Base-by-base conservation (phyloP, 2,113 vertebrate species). In the Turdus rufiventris region DNA sequence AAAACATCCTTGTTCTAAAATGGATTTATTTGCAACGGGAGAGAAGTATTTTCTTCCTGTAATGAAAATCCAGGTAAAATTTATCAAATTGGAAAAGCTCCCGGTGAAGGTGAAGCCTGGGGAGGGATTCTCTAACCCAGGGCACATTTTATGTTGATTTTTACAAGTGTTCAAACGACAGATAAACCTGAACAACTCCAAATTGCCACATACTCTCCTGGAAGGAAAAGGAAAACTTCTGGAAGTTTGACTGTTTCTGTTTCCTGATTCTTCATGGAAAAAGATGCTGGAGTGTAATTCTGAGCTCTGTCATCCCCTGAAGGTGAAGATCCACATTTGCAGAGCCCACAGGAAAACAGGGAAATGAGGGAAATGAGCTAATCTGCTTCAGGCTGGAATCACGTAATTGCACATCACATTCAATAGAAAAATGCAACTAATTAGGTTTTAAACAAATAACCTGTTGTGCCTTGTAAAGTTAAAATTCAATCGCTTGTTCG, bases 131-230 rank as follows among this genome's bases (percentile, higher is more conserved):
- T 45, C 68, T 5, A 40, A 28, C 19, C 17, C 47, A 5, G 19
- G 0, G 10, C 0, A 2, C 6, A 3, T 24, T 31, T n/a, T 5
- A 5, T 5, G 48, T 2, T 11, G 26, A 10, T 54, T 89, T 76
- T 92, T 58, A 1, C 5, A 71, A 53, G 5, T 7, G 12, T 10
- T 33, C 5, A 3, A 31, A 20, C 6, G 19, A 8, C 4, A 13
- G n/a, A 34, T 33, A 16, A 16, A 11, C 16, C 19, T 18, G 3
- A 0, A 0, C 7, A 71, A 34, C 15, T 48, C 15, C 15, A 2
- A 50, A 45, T 16, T 38, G 29, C 1, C 0, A 43, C 3, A 3
- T 3, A 1, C 20, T 48, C 10, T 17, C 16, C 21, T 24, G 10
- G 63, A 28, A 48, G 29, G 19, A 34, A 67, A 65, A 74, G 8